Evolutionary conservation across 2,113 vertebrate genomes (phyloP).

Genomic region (Labeo rohita): DNA sequence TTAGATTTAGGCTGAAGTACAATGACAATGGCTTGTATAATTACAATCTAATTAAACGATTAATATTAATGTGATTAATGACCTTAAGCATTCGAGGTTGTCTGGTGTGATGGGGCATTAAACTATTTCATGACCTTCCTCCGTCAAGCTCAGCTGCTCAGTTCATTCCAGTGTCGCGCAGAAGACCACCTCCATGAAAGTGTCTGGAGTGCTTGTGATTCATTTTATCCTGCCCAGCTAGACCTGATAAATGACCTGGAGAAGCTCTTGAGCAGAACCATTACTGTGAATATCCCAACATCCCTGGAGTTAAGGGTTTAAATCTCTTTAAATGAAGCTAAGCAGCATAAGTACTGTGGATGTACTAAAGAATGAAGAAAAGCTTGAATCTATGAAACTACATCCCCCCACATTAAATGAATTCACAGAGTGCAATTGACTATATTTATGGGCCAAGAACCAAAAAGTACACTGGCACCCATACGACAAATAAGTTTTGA

Average conservation of each 20-base stretch:
- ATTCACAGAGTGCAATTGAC: neutral
- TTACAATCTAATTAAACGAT: slow-evolving; percentile 1
- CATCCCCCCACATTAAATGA: neutral
- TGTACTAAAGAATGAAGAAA: neutral
- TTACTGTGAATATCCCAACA: slow-evolving; percentile 2
- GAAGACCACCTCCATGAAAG: slow-evolving; percentile 22
- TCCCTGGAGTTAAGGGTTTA: neutral
- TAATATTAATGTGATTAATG: slow-evolving; percentile 35
- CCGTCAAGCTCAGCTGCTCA: slow-evolving; percentile 16
- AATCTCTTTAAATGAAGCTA: slow-evolving; percentile 9
- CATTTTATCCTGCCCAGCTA: slow-evolving; percentile 1
- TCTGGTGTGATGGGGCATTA: slow-evolving; percentile 20
- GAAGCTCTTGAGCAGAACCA: neutral
- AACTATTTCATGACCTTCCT: slow-evolving; percentile 14
- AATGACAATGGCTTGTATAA: neutral
- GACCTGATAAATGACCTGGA: slow-evolving; percentile 26
- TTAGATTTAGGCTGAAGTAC: neutral
- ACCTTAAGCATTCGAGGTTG: slow-evolving; percentile 21
- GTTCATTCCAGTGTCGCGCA: neutral
- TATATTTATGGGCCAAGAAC: neutral
- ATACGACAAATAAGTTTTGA: no score
- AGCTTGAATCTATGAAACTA: neutral
- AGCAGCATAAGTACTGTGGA: neutral
- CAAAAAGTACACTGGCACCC: neutral
- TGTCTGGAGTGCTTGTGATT: slow-evolving; percentile 5